Evolutionary conservation across 2,797 vertebrate genomes (phyloP).

Genomic region (Australoheros facetus): DNA sequence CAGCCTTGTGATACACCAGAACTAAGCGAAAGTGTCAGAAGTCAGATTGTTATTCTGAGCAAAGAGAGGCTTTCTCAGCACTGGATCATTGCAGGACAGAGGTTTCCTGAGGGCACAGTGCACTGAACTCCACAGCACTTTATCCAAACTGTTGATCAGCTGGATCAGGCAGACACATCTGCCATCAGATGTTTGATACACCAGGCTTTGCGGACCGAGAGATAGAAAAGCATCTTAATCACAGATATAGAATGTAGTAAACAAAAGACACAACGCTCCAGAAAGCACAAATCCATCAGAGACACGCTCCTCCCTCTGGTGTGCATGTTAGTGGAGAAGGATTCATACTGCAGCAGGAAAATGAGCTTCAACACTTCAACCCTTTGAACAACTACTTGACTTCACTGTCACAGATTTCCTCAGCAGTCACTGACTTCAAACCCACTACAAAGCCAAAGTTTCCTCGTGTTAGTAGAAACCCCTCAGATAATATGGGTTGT

Average conservation of each 20-base stretch:
- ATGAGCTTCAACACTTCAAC: background rate
- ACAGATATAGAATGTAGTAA: background rate
- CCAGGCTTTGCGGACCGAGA: background rate
- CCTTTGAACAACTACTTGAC: too few relatives aligned
- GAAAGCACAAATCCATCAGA: background rate
- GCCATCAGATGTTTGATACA: background rate
- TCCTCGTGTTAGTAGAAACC: background rate
- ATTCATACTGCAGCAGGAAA: background rate
- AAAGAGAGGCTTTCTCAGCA: background rate
- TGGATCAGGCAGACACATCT: background rate
- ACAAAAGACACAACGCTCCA: background rate
- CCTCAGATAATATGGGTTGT: background rate
- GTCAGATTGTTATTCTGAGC: background rate
- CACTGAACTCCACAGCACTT: background rate
- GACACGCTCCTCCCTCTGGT: background rate
- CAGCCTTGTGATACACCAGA: background rate
- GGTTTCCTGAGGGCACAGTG: background rate
- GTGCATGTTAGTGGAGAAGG: background rate
- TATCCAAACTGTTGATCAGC: background rate
- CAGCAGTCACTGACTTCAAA: background rate
- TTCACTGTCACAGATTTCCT: background rate
- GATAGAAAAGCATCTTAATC: background rate
- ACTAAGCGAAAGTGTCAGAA: background rate
- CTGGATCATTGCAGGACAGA: background rate
- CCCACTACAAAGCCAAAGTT: background rate